Percentiles rank a stretch among this genome's conserved stretches.
phyloP scores from a whole-genome alignment of 2,888 invertebrate genomes.

The Caradrina kadenii region DNA sequence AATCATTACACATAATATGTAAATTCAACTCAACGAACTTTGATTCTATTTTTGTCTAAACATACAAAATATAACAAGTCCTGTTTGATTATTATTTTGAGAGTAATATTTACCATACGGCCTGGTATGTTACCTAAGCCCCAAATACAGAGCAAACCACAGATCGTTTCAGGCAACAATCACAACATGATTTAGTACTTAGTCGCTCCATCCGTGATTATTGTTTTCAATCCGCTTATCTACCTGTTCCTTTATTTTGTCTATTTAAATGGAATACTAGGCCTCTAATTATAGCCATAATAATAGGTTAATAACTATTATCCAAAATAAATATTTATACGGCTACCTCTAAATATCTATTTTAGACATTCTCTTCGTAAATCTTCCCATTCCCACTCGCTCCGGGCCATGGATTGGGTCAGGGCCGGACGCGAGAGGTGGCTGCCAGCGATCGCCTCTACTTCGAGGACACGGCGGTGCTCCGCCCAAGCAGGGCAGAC shows the following conservation, averaged over 20 bases:
- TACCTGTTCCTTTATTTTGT: not conserved
- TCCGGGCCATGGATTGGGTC: too few species aligned
- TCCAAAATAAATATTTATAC: not conserved
- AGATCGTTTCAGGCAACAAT: constrained; percentile 41
- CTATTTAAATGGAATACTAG: not conserved
- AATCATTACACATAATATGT: not conserved
- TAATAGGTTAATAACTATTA: not conserved
- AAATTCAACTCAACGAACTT: not conserved
- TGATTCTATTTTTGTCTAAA: not conserved
- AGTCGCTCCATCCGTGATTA: constrained; percentile 21
- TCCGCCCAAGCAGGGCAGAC: too few species aligned
- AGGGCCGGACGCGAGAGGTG: too few species aligned
- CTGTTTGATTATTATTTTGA: not conserved
- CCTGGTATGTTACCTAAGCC: constrained; percentile 34
- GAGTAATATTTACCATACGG: constrained; percentile 17
- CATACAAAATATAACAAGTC: not conserved
- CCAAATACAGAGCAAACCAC: constrained; percentile 47
- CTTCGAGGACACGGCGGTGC: too few species aligned
- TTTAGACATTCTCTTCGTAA: too few species aligned
- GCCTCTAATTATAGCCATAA: too few species aligned
- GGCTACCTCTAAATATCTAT: too few species aligned
- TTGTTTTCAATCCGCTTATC: constrained; percentile 10
- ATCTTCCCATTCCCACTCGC: too few species aligned
- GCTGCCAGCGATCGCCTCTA: too few species aligned
- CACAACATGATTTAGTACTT: constrained; percentile 43